Conservation (phyloP, 2,888 invertebrate genomes). For the Dasysyrphus tricinctus region DNA sequence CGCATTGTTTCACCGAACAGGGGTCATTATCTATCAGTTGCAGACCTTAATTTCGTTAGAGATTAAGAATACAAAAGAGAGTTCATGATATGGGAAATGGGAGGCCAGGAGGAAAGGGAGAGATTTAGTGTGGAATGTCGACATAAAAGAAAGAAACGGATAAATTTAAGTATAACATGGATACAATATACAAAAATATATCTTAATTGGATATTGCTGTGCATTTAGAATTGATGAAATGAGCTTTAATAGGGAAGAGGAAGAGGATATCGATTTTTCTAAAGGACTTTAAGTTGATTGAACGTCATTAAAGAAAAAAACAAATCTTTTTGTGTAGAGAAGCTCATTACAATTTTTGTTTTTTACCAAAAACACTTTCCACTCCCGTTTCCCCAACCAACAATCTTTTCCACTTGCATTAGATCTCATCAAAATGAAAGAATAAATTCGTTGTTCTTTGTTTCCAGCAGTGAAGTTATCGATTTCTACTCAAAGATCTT, state of each 20-base stretch:
- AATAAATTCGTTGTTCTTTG: no score
- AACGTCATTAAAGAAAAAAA: background rate
- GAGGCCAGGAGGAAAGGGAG: background rate
- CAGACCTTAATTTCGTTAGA: slow-evolving; percentile 67
- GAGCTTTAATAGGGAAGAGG: background rate
- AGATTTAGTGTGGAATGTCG: background rate
- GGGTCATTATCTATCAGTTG: slow-evolving; percentile 70
- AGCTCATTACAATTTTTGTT: no score
- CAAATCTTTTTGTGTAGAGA: no score
- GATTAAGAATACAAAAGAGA: slow-evolving; percentile 43
- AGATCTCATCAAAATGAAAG: no score
- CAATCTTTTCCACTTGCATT: no score
- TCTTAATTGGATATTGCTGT: slow-evolving; percentile 65
- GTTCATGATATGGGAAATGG: background rate
- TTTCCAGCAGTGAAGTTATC: background rate
- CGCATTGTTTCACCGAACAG: slow-evolving; percentile 60
- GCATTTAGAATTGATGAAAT: slow-evolving; percentile 27
- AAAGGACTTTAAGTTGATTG: background rate
- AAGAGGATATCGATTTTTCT: slow-evolving; percentile 27
- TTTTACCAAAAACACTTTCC: no score
- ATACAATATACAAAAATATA: slow-evolving; percentile 42
- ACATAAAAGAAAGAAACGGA: slow-evolving; percentile 9
- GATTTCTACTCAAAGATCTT: background rate
- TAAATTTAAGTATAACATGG: slow-evolving; percentile 39
- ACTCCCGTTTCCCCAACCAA: no score